Conservation (phyloP, 2,113 vertebrate genomes). For the Rhombomys opimus region DNA sequence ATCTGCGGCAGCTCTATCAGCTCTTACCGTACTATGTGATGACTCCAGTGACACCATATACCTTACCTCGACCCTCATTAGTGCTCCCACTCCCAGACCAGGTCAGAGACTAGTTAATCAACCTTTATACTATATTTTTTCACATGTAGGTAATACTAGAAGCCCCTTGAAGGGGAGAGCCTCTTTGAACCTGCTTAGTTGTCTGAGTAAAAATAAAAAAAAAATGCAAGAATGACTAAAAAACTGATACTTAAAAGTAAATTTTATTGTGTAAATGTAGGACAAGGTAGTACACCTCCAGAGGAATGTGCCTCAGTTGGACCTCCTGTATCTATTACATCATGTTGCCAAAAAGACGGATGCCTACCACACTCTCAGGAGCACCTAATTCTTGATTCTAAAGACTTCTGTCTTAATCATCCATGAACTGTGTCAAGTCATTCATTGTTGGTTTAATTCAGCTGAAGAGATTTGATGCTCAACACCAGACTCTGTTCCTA, state of each 20-base stretch:
- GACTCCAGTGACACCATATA: background rate
- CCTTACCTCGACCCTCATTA: too few species aligned
- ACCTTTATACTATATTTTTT: background rate
- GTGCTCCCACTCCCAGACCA: background rate
- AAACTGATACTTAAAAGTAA: background rate
- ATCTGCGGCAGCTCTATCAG: background rate
- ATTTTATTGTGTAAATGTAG: background rate
- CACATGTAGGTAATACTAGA: background rate
- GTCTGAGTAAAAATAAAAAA: background rate
- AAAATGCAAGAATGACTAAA: background rate
- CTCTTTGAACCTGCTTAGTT: background rate
- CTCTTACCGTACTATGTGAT: background rate
- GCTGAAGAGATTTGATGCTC: background rate
- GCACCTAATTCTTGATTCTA: background rate
- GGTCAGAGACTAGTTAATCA: background rate
- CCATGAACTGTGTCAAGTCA: background rate
- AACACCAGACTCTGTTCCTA: background rate
- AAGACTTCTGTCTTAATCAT: background rate
- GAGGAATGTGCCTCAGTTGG: background rate
- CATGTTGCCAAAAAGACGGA: background rate
- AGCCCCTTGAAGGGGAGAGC: background rate
- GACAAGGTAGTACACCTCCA: background rate
- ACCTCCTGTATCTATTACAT: background rate
- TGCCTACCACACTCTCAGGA: background rate
- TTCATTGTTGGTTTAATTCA: background rate